Percentiles rank a stretch among this genome's conserved stretches.
These are phyloP conservation scores for Etheostoma spectabile DNA, from an alignment of 2,113 vertebrate genomes.

Conservation along the genomic window DNA sequence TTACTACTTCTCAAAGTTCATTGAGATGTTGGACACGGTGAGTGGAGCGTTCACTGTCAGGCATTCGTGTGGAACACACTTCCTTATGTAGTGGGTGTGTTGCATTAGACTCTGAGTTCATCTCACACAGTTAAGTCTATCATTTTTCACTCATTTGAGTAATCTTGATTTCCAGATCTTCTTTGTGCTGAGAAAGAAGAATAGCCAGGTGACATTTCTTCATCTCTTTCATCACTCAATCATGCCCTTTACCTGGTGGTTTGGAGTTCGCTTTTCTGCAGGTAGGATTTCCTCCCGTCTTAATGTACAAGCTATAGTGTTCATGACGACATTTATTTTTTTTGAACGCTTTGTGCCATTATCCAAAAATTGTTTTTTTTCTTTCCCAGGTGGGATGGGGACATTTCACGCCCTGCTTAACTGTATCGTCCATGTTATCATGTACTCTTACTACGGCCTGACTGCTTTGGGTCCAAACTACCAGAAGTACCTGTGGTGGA, in stretches of 20 bases:
- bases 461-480: conserved; percentile 93
- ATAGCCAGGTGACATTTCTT: conserved; percentile 95
- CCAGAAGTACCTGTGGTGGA: conserved; percentile 98
- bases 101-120: background rate
- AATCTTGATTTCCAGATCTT: conserved; percentile 85
- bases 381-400: conserved; percentile 90
- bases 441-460: conserved; percentile 96
- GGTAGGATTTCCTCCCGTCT: conserved; percentile 78
- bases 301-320: background rate
- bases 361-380: rapidly evolving
- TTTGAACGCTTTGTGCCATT: background rate
- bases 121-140: background rate
- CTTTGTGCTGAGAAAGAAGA: conserved; percentile 98
- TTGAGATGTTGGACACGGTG: conserved; percentile 98
- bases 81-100: background rate
- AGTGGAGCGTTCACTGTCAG: conserved; percentile 70
- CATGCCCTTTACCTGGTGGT: conserved; percentile 99
- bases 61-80: background rate
- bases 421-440: conserved; percentile 92
- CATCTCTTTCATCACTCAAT: conserved; percentile 98
- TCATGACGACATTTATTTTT: background rate
- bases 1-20: conserved; percentile 98
- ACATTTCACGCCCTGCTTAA: conserved; percentile 98
- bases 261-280: conserved; percentile 95
- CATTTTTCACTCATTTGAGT: background rate